Evolutionary conservation across 2,888 invertebrate species (phyloP), one percentile per base, ranked within the genome.

Genomic region (Papilio protenor): DNA sequence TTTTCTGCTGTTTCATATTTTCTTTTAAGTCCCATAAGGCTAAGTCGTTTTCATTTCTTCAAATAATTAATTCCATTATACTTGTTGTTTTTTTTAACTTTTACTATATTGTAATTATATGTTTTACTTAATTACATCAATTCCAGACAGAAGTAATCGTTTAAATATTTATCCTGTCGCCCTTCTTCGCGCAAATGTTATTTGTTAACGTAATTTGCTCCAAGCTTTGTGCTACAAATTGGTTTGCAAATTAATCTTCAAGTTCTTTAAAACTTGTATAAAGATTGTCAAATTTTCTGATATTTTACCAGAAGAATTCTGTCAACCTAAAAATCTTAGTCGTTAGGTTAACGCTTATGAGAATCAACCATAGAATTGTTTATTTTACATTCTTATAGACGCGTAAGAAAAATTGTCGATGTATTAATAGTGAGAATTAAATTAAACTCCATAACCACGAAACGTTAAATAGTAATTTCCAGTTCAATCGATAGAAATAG

Each of bases 211-310:
- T 59, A 59, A 76, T 70, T 47, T 76, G 27, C 27, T 45, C 8
- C n/a, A 47, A 57, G 76, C 70, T 70, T 59, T 76, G 47, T 76
- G 57, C 23, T 57, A 27, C n/a, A 76, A 76, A 76, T 76, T 76
- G 47, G 70, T 59, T 55, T 33, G 33, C 27, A 72, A 72, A 55
- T 72, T 27, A 72, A 72, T 72, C 55, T 55, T n/a, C 21, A 45
- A 21, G 33, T 55, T 72, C 33, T 52, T n/a, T 49, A 27, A 47
- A 72, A 18, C 16, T 52, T 33, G 18, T 33, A 18, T 33, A 72
- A 55, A 27, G 14, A n/a, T 66, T 66, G 45, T 45, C 18, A 10
- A 40, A 40, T 66, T 69, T 69, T 4, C 40, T 12, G 1, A 45
- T 45, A 45, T 21, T 45, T 45, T n/a, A 69, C 21, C 12, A 69